Evolutionary conservation across 2,888 invertebrate genomes (phyloP), one percentile per base, ranked within the genome.

Genomic region (Drosophila tanythrix): DNA sequence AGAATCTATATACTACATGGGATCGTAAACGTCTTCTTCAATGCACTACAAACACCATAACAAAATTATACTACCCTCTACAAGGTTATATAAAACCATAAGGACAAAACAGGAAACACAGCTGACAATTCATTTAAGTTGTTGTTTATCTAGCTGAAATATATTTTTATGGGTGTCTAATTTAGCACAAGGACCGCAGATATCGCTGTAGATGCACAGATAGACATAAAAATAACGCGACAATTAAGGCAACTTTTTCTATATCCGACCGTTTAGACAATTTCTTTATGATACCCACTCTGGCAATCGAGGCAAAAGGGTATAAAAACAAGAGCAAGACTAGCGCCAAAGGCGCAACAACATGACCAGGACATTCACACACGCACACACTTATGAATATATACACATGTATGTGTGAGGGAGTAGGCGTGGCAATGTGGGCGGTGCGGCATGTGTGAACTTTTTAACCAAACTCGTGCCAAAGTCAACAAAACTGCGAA

Each of bases 401-500:
- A 29, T 25, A 8, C 38, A 68, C 61, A 15, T 65, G 43, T 48
- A 33, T 61, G 15, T 56, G 38, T 62, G 53, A 38, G 38, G 53
- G 36, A 7, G 56, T 35, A 21, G 53, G 56, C 56, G 62, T 35
- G 55, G 27, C 25, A 51, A 46, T 35, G n/a, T 38, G 46, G 48
- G n/a, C 35, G 62, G 67, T 70, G 73, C 75, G 76, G 80, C 82
- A 86, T 87, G 87, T 91, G 91, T 90, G 89, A 88, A 89, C 88
- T 90, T 90, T 90, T 81, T 84, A 88, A 79, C 84, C 76, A 83
- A 90, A 89, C 90, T 82, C 83, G 78, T 76, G 84, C 89, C 84
- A 90, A 91, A 89, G 90, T 90, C 89, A 89, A 89, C 91, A 89
- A 79, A 90, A 83, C 80, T 76, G 82, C 79, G 67, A 65, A 81